These are phyloP conservation scores for Simalia tracyae DNA, from an alignment of 2,797 vertebrate genomes.

Conservation along the genomic window DNA sequence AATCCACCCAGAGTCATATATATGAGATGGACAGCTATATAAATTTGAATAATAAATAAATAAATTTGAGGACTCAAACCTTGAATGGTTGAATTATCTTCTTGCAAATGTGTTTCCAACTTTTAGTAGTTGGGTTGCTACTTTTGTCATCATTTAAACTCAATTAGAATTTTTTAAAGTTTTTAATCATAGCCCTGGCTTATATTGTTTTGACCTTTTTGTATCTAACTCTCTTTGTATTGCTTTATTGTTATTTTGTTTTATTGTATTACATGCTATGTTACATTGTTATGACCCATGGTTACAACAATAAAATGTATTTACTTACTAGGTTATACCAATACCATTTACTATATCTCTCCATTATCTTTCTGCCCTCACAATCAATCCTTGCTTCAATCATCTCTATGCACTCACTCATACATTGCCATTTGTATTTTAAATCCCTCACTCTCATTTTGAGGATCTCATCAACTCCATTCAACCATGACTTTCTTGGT, in stretches of 20 bases:
- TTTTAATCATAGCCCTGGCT: too few relatives aligned
- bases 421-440: neutral
- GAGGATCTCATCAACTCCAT: neutral
- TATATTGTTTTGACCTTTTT: neutral
- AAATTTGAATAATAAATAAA: neutral
- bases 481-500: neutral
- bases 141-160: too few relatives aligned
- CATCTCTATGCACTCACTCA: neutral
- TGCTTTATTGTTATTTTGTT: neutral
- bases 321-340: too few relatives aligned
- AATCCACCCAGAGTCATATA: neutral
- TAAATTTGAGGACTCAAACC: neutral
- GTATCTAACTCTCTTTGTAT: neutral
- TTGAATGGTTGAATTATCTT: neutral
- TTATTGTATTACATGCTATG: neutral
- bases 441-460: neutral
- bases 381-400: neutral
- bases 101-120: neutral
- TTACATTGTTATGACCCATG: neutral
- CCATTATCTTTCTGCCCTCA: neutral
- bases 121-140: neutral
- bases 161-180: too few relatives aligned
- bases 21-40: neutral
- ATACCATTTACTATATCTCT: neutral
- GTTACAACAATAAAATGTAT: neutral